Conservation (phyloP, 2,113 vertebrate genomes). For the Diadophis punctatus region DNA sequence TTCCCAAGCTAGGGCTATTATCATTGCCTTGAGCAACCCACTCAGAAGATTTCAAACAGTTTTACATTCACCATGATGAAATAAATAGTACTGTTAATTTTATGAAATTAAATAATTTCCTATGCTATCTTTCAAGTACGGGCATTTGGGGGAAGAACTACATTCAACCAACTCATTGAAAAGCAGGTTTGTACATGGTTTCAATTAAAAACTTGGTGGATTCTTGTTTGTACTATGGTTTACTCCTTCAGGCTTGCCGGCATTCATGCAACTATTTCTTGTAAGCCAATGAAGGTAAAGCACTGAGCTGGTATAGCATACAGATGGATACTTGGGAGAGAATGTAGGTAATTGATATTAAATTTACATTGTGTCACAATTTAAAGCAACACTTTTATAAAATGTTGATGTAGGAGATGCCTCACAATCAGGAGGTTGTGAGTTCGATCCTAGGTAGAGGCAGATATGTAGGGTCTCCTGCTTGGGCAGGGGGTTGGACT, state of each 20-base stretch:
- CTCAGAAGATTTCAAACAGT: conserved; percentile 17
- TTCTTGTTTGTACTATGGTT: not conserved
- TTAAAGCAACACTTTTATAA: not conserved
- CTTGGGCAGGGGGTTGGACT: too few relatives aligned
- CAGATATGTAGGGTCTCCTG: too few relatives aligned
- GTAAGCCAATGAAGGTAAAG: not conserved
- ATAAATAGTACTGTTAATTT: not conserved
- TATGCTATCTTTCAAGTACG: not conserved
- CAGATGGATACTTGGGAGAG: not conserved
- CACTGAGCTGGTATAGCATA: not conserved
- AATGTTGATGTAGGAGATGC: not conserved
- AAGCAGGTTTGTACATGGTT: not conserved
- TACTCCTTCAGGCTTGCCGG: not conserved
- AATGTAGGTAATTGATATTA: not conserved
- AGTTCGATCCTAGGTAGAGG: too few relatives aligned
- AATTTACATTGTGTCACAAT: not conserved
- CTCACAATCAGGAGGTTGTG: too few relatives aligned
- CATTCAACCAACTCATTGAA: not conserved
- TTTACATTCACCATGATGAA: not conserved
- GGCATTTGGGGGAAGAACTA: not conserved
- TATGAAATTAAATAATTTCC: not conserved
- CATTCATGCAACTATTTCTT: not conserved
- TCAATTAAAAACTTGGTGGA: not conserved
- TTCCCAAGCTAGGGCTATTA: not conserved
- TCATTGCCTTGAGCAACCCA: not conserved